Base-by-base conservation (phyloP, 2,113 vertebrate species). In the Athene noctua region DNA sequence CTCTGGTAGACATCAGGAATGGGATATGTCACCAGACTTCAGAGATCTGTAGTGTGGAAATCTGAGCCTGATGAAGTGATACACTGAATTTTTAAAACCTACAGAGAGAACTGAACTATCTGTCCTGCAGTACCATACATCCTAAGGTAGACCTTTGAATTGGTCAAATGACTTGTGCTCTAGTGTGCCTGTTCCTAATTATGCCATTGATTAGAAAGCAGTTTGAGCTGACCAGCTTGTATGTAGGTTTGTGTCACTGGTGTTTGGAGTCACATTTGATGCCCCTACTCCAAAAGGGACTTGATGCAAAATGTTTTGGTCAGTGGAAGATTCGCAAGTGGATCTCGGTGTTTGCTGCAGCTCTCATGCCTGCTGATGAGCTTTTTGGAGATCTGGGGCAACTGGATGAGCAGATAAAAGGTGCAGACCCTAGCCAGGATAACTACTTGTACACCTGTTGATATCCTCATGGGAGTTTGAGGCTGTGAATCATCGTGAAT, bases 1-100 rank as follows among this genome's bases (percentile, higher is more conserved):
- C 86, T 94, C 85, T 89, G 92, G 94, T 85, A 96, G 95, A 90
- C 90, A 34, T 36, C 54, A 77, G 40, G 36, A 74, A 59, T 40
- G 8, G 19, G 55, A 16, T 55, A 29, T 47, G 25, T 57, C 40
- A 14, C 23, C 18, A 49, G 44, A 10, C n/a, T 55, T 72, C 34
- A 40, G 65, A 71, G 49, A 40, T 11, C 40, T 25, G 32, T 66
- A 67, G 34, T 6, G 47, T 40, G 55, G 47, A 62, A 71, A 42
- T 71, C 40, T 57, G 23, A 75, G 34, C 19, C 54, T 68, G 55
- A 46, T 68, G 40, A 19, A 62, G 49, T 2, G 30, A 70, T 49
- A 36, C n/a, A 78, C n/a, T 32, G 49, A 42, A 22, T 49, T 62
- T 49, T 67, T 75, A 61, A 34, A 34, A 38, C 9, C 54, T 61